Evolutionary conservation across 2,797 vertebrate genomes (phyloP).

Genomic region (Lutjanus campechanus): DNA sequence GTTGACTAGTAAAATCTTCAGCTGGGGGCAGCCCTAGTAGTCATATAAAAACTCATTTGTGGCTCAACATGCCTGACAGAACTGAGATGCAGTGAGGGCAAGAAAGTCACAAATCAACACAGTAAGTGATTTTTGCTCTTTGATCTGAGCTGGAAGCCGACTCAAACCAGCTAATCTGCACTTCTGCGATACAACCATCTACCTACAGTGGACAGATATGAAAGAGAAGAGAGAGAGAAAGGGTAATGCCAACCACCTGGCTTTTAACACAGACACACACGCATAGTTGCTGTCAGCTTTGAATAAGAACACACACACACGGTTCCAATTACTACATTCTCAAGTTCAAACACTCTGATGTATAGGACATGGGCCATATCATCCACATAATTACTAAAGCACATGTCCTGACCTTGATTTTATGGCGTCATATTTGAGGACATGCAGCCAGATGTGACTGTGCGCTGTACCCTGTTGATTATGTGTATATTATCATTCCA

Average conservation of each 20-base stretch:
- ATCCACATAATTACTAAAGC: slow-evolving; percentile 27
- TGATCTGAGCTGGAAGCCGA: slow-evolving; percentile 16
- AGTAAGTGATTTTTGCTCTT: slow-evolving; percentile 31
- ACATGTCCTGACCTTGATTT: slow-evolving; percentile 22
- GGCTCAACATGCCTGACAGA: slow-evolving; percentile 6
- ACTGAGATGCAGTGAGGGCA: slow-evolving; percentile 6
- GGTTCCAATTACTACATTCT: slow-evolving; percentile 61
- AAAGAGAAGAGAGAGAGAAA: slow-evolving; percentile 22
- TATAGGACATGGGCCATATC: slow-evolving; percentile 43
- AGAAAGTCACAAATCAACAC: slow-evolving; percentile 33
- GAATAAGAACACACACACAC: slow-evolving; percentile 28
- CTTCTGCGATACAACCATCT: neutral
- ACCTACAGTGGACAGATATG: slow-evolving; percentile 27
- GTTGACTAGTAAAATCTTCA: too few species aligned
- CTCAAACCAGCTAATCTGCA: slow-evolving; percentile 20
- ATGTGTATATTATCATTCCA: slow-evolving; percentile 30
- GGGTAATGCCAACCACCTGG: slow-evolving; percentile 67
- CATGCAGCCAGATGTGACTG: slow-evolving; percentile 43
- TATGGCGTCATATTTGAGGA: slow-evolving; percentile 37
- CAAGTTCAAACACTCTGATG: slow-evolving; percentile 66
- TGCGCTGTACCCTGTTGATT: neutral
- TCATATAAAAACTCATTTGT: neutral
- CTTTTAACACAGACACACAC: slow-evolving; percentile 19
- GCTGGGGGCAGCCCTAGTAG: too few species aligned
- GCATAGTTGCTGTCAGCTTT: slow-evolving; percentile 12